Conservation (phyloP, 2,113 vertebrate species). For the Odocoileus virginianus region DNA sequence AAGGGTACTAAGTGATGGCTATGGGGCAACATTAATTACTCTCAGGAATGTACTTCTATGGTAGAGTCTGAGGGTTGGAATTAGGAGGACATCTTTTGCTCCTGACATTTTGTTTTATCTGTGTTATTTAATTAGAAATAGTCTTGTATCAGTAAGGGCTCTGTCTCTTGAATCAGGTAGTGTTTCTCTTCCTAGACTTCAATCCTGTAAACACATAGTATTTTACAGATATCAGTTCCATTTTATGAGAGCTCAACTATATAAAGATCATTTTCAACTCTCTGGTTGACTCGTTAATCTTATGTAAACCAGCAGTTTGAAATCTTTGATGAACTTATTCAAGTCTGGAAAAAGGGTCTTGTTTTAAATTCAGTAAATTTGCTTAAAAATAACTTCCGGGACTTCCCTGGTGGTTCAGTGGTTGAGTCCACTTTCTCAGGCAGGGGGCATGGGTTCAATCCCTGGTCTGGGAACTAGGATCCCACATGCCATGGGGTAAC, state of each 20-base stretch:
- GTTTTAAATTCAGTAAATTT: conserved; percentile 34
- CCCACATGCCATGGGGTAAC: not conserved
- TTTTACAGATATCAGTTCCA: not conserved
- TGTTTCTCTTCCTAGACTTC: conserved; percentile 20
- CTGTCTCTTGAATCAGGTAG: not conserved
- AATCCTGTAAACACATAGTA: not conserved
- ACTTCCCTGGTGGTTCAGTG: not conserved
- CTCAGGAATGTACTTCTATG: not conserved
- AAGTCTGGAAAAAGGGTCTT: not conserved
- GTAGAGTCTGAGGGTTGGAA: not conserved
- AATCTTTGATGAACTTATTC: conserved; percentile 11
- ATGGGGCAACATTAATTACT: conserved; percentile 34
- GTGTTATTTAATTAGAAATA: conserved; percentile 36
- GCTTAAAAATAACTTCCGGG: not conserved
- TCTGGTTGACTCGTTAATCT: not conserved
- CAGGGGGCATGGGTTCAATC: not conserved
- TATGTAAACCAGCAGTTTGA: conserved; percentile 25
- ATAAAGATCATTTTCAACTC: not conserved
- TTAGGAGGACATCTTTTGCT: conserved; percentile 10
- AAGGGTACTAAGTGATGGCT: not conserved
- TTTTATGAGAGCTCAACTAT: not conserved
- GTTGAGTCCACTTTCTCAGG: not conserved
- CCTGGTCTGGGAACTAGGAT: not conserved
- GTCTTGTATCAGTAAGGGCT: conserved; percentile 5
- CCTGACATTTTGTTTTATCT: conserved; percentile 28